A percentile compares a stretch with the other conserved stretches of the same genome.
phyloP scores from a whole-genome alignment of 2,797 vertebrate genomes.

The Esox masquinongy region DNA sequence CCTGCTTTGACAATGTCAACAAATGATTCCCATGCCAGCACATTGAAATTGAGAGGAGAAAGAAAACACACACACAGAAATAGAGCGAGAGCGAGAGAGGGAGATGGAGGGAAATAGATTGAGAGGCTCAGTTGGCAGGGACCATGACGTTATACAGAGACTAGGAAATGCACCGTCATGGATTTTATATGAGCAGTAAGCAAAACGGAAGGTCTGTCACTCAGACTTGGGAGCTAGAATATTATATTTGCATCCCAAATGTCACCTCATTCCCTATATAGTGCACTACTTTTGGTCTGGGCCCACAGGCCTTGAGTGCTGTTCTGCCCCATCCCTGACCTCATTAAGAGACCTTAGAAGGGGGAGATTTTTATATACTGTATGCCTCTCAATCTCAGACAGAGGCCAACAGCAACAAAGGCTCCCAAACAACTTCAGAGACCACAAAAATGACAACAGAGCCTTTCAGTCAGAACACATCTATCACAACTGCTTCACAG shows the following conservation, averaged over 20 bases:
- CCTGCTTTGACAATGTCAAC: too few species aligned
- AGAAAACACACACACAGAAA: too few species aligned
- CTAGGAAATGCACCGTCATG: conserved; percentile 20
- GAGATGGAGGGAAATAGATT: too few species aligned
- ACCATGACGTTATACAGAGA: neutral
- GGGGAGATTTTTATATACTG: neutral
- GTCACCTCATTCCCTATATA: neutral
- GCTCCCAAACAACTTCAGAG: neutral
- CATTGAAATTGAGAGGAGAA: too few species aligned
- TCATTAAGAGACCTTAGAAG: neutral
- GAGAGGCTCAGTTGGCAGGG: neutral
- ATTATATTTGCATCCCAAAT: neutral
- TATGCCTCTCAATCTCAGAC: conserved; percentile 7
- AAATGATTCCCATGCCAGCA: too few species aligned
- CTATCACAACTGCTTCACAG: too few species aligned
- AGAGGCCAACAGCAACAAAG: neutral
- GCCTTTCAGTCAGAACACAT: neutral
- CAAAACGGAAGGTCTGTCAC: conserved; percentile 36
- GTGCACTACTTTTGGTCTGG: neutral
- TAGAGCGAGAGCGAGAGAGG: too few species aligned
- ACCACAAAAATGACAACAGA: neutral
- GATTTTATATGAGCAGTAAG: conserved; percentile 32
- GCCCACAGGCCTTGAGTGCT: neutral
- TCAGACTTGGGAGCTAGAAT: conserved; percentile 24
- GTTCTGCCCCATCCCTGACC: neutral